Conservation (phyloP, 2,113 vertebrate species). For the Myotis brandtii region DNA sequence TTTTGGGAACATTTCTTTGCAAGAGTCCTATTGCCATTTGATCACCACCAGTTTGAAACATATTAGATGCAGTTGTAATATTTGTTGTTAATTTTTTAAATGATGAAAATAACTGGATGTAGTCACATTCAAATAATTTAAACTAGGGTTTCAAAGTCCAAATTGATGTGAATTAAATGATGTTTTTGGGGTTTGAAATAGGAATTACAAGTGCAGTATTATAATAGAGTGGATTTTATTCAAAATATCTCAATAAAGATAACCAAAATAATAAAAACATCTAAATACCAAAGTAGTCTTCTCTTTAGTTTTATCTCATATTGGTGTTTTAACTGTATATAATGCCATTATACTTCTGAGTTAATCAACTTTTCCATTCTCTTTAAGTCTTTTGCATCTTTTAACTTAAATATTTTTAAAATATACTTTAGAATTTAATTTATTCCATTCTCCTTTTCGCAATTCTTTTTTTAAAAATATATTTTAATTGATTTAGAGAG, state of each 20-base stretch:
- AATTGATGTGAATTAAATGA: slow-evolving; percentile 10
- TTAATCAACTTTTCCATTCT: background rate
- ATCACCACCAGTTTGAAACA: background rate
- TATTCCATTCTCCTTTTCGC: background rate
- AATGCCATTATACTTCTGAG: background rate
- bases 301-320: background rate
- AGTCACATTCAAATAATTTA: background rate
- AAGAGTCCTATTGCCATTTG: background rate
- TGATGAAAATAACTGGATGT: background rate
- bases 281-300: background rate
- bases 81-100: slow-evolving; percentile 17
- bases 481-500: too few relatives aligned
- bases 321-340: background rate
- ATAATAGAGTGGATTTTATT: slow-evolving; percentile 4
- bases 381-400: background rate
- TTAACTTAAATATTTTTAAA: slow-evolving; percentile 34
- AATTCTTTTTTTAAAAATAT: too few relatives aligned
- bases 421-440: background rate
- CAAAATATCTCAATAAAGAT: slow-evolving; percentile 45
- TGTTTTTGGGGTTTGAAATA: background rate
- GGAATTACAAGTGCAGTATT: background rate
- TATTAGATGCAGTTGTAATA: background rate
- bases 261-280: slow-evolving; percentile 41
- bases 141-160: background rate
- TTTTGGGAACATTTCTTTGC: background rate